These are phyloP conservation scores for Oryzaephilus surinamensis DNA, from an alignment of 1,140 invertebrate species.

Conservation along the genomic window DNA sequence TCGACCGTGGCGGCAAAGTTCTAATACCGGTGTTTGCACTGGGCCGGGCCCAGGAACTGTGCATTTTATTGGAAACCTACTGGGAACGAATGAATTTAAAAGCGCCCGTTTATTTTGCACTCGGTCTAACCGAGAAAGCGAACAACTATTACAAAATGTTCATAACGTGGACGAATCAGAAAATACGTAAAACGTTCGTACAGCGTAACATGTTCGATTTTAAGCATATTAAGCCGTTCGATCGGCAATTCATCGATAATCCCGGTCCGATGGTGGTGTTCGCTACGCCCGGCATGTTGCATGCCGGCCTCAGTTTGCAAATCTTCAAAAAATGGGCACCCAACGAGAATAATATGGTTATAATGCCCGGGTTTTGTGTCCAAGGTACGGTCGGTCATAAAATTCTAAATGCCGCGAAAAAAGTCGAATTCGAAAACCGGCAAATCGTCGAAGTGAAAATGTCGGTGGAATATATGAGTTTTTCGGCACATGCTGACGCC, in stretches of 20 bases:
- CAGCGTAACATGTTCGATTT: constrained; percentile 99
- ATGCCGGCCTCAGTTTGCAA: constrained; percentile 93
- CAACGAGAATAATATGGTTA: constrained; percentile 97
- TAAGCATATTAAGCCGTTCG: constrained; percentile 98
- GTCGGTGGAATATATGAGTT: constrained; percentile 99
- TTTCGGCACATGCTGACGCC: constrained; percentile 98
- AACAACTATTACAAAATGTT: constrained; percentile 99
- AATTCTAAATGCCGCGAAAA: constrained; percentile 89
- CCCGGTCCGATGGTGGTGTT: constrained; percentile 99
- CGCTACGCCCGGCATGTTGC: constrained; percentile 98
- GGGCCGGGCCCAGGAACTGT: constrained; percentile 95
- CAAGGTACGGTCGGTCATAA: constrained; percentile 97
- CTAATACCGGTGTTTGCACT: constrained; percentile 98
- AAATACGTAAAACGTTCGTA: constrained; percentile 98
- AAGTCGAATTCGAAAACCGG: constrained; percentile 92
- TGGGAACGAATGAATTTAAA: constrained; percentile 97
- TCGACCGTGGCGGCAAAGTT: constrained; percentile 85
- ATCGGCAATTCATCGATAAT: constrained; percentile 92
- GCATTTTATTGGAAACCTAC: constrained; percentile 95
- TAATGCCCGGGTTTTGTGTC: constrained; percentile 99
- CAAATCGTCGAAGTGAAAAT: constrained; percentile 95
- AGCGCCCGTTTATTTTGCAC: constrained; percentile 96
- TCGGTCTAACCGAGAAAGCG: constrained; percentile 95
- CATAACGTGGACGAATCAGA: constrained; percentile 99
- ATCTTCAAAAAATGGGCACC: constrained; percentile 99